A percentile compares a stretch with the other conserved stretches of the same genome.
phyloP scores from a whole-genome alignment of 2,113 vertebrate genomes.

The Emberiza fucata region DNA sequence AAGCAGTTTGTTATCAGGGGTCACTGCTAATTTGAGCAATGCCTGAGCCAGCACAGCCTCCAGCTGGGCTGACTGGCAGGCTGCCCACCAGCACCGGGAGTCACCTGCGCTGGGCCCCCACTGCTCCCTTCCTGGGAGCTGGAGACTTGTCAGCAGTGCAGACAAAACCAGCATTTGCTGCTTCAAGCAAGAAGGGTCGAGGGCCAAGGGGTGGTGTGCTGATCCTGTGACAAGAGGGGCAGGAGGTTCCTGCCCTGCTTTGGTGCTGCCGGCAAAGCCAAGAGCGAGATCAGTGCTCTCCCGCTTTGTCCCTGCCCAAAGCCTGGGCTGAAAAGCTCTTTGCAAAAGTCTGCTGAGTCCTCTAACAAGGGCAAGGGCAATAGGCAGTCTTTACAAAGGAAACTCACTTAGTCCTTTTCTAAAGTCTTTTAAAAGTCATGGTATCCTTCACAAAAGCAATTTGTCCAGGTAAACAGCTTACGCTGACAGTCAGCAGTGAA shows the following conservation, averaged over 20 bases:
- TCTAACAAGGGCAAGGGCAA: background rate
- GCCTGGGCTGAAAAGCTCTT: background rate
- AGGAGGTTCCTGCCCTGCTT: background rate
- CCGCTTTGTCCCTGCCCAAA: background rate
- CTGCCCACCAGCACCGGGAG: background rate
- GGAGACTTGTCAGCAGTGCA: background rate
- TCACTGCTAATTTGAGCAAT: background rate
- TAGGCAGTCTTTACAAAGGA: background rate
- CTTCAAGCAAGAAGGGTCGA: background rate
- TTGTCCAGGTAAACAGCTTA: background rate
- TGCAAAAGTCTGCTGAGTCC: background rate
- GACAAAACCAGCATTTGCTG: background rate
- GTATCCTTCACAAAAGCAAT: background rate
- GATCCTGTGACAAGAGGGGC: background rate
- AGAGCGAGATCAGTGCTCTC: background rate
- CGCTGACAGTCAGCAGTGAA: background rate
- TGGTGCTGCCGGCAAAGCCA: background rate
- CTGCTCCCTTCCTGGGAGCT: background rate
- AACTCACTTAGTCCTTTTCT: background rate
- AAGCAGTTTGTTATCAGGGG: background rate
- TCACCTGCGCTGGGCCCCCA: background rate
- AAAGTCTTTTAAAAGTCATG: background rate
- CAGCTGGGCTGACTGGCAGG: background rate
- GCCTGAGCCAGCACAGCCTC: background rate
- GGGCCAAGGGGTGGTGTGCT: background rate